Evolutionary conservation across 2,113 vertebrate species (phyloP).

Genomic region (Ctenodactylus gundi): DNA sequence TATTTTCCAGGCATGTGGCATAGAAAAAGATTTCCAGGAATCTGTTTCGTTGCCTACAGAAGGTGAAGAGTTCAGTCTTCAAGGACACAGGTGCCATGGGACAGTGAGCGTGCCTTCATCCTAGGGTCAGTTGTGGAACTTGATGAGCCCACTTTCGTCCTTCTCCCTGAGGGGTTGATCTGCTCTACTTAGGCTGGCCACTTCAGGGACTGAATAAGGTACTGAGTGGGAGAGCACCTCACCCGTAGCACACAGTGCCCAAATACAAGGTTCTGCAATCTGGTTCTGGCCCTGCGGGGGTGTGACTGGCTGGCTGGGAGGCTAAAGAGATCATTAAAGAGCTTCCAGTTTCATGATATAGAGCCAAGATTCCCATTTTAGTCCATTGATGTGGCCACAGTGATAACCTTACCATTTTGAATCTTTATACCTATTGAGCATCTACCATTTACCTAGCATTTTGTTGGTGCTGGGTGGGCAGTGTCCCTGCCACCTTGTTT

Average conservation of each 20-base stretch:
- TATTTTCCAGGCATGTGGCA: conserved; percentile 56
- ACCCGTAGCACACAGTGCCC: neutral
- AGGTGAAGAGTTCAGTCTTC: conserved; percentile 2
- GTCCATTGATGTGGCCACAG: neutral
- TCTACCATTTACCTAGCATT: neutral
- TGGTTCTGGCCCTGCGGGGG: neutral
- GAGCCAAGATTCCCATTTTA: neutral
- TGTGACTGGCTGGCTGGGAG: neutral
- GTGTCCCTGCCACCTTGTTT: neutral
- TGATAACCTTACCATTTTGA: neutral
- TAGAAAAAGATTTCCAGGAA: conserved; percentile 61
- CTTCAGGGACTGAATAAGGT: neutral
- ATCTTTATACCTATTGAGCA: conserved; percentile 10
- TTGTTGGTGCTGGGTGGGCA: neutral
- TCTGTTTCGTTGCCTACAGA: neutral
- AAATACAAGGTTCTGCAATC: neutral
- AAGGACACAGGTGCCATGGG: neutral
- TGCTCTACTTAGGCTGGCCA: neutral
- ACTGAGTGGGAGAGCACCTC: neutral
- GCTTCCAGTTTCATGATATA: neutral
- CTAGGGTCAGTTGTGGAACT: neutral
- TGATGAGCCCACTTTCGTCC: neutral
- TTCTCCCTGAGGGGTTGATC: neutral
- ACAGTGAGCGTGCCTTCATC: neutral
- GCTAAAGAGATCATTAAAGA: neutral